Percentiles rank a stretch among this genome's conserved stretches.
Evolutionary conservation across 2,888 invertebrate genomes (phyloP).

Genomic region (Cerceris rybyensis): DNA sequence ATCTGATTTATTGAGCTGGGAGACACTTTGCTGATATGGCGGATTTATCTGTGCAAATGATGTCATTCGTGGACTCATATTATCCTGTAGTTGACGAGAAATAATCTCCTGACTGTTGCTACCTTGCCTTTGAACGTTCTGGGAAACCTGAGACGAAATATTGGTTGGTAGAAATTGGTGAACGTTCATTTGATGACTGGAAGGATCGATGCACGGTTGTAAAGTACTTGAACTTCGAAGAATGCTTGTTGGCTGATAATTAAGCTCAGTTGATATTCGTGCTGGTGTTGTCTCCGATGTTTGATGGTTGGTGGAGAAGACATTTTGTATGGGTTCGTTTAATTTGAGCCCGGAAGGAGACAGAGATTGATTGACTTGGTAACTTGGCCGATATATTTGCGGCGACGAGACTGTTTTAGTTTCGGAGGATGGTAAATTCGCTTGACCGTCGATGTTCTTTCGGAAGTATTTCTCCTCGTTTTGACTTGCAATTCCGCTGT

Average conservation of each 20-base stretch:
- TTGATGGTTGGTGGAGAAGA: background rate
- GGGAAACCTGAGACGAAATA: background rate
- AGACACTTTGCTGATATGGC: background rate
- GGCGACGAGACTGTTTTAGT: slow-evolving; percentile 8
- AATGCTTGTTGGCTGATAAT: slow-evolving; percentile 24
- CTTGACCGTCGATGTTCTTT: slow-evolving; percentile 2
- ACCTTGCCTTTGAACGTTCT: slow-evolving; percentile 7
- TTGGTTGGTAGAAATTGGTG: background rate
- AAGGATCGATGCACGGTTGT: background rate
- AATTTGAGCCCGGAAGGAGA: slow-evolving; percentile 6
- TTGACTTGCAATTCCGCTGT: slow-evolving; percentile 73
- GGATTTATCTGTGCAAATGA: background rate
- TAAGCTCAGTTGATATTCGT: background rate
- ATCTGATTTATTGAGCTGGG: slow-evolving; percentile 7
- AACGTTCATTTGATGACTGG: background rate
- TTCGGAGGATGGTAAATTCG: slow-evolving; percentile 22
- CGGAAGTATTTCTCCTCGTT: slow-evolving; percentile 51
- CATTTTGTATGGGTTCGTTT: slow-evolving; percentile 1
- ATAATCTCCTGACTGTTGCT: background rate
- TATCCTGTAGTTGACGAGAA: background rate
- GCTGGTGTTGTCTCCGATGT: slow-evolving; percentile 1
- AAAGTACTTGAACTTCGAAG: background rate
- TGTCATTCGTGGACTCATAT: slow-evolving; percentile 7
- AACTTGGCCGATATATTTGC: slow-evolving; percentile 1
- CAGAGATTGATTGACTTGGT: slow-evolving; percentile 7